Conservation (phyloP, 64 coral and sea anemone species). For the Acropora yongei region DNA sequence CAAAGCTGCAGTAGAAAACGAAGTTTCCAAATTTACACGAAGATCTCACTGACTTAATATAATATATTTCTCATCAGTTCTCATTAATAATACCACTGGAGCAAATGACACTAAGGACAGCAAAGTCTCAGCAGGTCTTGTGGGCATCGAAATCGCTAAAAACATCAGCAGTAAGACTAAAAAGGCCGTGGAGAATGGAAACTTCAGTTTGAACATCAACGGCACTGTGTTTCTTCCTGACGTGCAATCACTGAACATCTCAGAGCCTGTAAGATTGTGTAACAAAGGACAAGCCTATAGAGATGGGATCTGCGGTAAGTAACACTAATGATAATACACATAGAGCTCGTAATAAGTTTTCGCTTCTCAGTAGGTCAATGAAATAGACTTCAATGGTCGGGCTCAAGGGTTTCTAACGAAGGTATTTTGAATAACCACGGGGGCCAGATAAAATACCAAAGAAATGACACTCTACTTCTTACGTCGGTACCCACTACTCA, state of each 20-base stretch:
- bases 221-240: slow-evolving; percentile 16
- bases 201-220: slow-evolving; percentile 30
- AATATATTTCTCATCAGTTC: not conserved
- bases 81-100: not conserved
- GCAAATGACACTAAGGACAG: not conserved
- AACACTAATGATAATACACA: not conserved
- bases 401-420: not conserved
- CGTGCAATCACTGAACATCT: slow-evolving; percentile 10
- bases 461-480: not conserved
- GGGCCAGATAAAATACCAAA: not conserved
- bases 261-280: slow-evolving; percentile 8
- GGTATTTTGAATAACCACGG: not conserved
- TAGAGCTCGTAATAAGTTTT: not conserved
- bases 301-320: slow-evolving; percentile 46
- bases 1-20: not conserved
- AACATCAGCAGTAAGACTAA: slow-evolving; percentile 22
- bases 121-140: not conserved
- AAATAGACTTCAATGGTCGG: not conserved
- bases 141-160: not conserved
- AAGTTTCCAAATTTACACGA: not conserved
- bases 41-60: not conserved
- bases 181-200: slow-evolving; percentile 35
- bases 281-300: slow-evolving; percentile 31
- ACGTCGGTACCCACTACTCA: not conserved
- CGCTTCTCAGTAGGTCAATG: not conserved